Evolutionary conservation across 2,797 vertebrate genomes (phyloP).

Genomic region (Scomberomorus guttatus): DNA sequence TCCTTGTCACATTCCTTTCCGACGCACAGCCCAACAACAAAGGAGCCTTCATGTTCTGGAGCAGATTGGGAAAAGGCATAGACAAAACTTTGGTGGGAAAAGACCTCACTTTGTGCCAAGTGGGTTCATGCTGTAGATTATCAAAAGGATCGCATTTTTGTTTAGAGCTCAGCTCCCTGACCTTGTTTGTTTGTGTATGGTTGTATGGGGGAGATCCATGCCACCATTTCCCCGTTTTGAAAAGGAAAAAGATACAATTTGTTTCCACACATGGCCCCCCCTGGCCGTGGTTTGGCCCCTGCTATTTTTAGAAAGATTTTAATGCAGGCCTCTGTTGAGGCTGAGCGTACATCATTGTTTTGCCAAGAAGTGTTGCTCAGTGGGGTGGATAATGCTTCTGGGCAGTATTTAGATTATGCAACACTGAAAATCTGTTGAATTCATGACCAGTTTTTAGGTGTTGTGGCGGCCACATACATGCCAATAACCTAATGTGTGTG

Average conservation of each 20-base stretch:
- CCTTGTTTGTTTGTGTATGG: constrained; percentile 81
- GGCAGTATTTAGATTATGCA: constrained; percentile 68
- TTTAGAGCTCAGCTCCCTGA: constrained; percentile 50
- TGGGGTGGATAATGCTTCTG: constrained; percentile 70
- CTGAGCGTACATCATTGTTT: constrained; percentile 61
- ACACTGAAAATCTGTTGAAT: constrained; percentile 65
- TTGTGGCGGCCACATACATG: constrained; percentile 30
- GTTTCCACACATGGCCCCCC: constrained; percentile 56
- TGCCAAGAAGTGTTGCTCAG: constrained; percentile 67
- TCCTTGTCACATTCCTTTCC: constrained; percentile 88
- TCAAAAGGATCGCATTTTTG: constrained; percentile 64
- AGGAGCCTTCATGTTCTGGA: constrained; percentile 84
- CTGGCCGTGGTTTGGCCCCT: constrained; percentile 44
- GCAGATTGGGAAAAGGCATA: constrained; percentile 78
- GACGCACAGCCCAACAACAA: constrained; percentile 86
- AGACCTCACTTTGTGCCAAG: constrained; percentile 73
- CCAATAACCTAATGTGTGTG: constrained; percentile 54
- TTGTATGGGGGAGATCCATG: constrained; percentile 57
- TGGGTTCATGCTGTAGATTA: constrained; percentile 68
- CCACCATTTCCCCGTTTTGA: constrained; percentile 62
- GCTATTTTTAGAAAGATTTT: constrained; percentile 69
- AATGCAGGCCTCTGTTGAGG: constrained; percentile 55
- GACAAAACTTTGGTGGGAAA: constrained; percentile 80
- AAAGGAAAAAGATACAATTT: constrained; percentile 70
- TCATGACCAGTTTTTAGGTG: constrained; percentile 34